A percentile compares a stretch with the other conserved stretches of the same genome.
Evolutionary conservation across 2,888 invertebrate genomes (phyloP).

Genomic region (Acrobasis suavella): DNA sequence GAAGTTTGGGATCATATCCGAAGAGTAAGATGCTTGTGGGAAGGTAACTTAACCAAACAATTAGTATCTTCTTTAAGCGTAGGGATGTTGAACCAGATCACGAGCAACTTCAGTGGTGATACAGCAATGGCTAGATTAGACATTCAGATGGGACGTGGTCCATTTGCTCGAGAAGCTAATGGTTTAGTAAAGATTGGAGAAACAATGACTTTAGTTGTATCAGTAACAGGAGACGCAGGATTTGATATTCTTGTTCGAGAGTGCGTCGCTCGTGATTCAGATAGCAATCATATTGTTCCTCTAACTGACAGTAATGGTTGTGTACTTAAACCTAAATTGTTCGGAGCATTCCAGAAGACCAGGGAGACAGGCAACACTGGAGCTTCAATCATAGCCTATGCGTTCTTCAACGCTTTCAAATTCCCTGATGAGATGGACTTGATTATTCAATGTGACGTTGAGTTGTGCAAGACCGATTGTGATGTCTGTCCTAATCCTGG

Average conservation of each 20-base stretch:
- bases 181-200: constrained; percentile 92
- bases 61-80: constrained; percentile 88
- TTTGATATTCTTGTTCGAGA: constrained; percentile 90
- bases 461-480: constrained; percentile 90
- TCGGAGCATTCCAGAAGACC: constrained; percentile 92
- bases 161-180: constrained; percentile 88
- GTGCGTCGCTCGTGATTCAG: constrained; percentile 88
- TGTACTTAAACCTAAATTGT: constrained; percentile 89
- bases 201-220: constrained; percentile 90
- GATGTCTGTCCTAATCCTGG: constrained; percentile 87
- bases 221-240: constrained; percentile 89
- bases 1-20: constrained; percentile 91
- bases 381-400: constrained; percentile 88
- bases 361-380: constrained; percentile 88
- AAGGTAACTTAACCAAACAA: constrained; percentile 89
- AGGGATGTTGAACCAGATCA: constrained; percentile 90
- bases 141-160: constrained; percentile 89
- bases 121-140: constrained; percentile 90
- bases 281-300: constrained; percentile 84
- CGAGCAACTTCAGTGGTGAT: constrained; percentile 92
- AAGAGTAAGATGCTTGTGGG: constrained; percentile 90
- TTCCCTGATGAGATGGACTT: constrained; percentile 93
- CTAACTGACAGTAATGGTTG: constrained; percentile 90
- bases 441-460: constrained; percentile 91
- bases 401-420: constrained; percentile 91